Conservation (phyloP, 2,797 vertebrate species). For the Phataginus tricuspis region DNA sequence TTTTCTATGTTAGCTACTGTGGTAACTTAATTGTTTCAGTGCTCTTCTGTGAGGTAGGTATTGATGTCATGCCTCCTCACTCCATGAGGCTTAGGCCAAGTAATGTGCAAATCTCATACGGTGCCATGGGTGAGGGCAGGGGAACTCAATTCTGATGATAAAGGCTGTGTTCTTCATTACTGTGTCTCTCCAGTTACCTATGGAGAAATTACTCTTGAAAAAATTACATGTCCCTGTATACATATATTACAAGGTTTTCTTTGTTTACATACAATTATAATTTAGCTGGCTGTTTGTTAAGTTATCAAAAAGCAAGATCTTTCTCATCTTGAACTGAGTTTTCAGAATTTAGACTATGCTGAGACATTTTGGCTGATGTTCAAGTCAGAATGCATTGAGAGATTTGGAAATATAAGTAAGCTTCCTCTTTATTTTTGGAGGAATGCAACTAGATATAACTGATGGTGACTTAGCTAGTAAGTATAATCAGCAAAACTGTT, state of each 20-base stretch:
- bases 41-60: neutral
- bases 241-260: neutral
- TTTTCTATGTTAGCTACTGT: neutral
- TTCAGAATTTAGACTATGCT: neutral
- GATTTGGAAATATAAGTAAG: conserved; percentile 25
- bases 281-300: neutral
- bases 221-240: neutral
- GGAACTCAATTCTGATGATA: conserved; percentile 6
- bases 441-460: neutral
- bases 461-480: neutral
- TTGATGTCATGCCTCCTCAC: neutral
- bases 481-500: neutral
- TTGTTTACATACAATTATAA: neutral
- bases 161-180: neutral
- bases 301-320: neutral
- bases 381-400: neutral
- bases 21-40: neutral
- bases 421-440: neutral
- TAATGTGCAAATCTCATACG: neutral
- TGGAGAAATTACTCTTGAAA: neutral
- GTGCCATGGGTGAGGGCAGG: neutral
- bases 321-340: neutral
- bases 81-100: neutral
- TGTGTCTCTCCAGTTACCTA: neutral
- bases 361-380: conserved; percentile 49